phyloP scores from a whole-genome alignment of 2,888 invertebrate genomes.

The Priocnemis perturbator region DNA sequence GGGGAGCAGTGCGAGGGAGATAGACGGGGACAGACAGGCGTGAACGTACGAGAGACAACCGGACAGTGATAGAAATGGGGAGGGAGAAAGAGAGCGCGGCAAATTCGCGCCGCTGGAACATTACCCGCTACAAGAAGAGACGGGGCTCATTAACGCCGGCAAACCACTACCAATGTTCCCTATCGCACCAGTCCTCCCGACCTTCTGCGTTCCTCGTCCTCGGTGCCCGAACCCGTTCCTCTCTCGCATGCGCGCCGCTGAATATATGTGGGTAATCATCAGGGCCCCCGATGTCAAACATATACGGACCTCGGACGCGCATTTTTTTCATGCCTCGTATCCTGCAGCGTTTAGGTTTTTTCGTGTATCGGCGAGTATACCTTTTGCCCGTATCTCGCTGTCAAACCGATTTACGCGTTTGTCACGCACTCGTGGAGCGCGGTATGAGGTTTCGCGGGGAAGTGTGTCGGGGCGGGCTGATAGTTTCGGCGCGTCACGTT shows the following conservation, averaged over 20 bases:
- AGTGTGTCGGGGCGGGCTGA: not conserved
- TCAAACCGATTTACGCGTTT: no score
- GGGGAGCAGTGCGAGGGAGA: no score
- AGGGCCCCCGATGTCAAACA: constrained; percentile 19
- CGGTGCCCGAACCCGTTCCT: constrained; percentile 30
- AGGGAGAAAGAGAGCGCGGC: not conserved
- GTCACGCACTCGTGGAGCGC: no score
- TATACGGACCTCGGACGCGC: no score
- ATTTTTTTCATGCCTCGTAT: not conserved
- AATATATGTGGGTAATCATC: constrained; percentile 45
- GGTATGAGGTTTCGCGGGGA: not conserved
- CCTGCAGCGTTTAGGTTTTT: not conserved
- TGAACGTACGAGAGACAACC: constrained; percentile 23
- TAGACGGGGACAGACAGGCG: constrained; percentile 1
- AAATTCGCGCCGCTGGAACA: constrained; percentile 43
- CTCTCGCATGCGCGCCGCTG: constrained; percentile 21
- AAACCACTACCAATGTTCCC: not conserved
- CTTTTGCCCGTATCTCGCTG: no score
- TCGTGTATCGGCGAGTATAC: no score
- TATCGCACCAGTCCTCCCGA: constrained; percentile 31
- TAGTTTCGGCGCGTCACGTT: no score
- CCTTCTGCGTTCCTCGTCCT: constrained; percentile 21
- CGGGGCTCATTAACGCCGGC: constrained; percentile 56
- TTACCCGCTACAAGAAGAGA: constrained; percentile 54
- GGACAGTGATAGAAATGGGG: not conserved